A percentile compares a stretch with the other conserved stretches of the same genome.
Conservation (phyloP, 2,888 invertebrate species). For the Drosophila quasianomalipes region DNA sequence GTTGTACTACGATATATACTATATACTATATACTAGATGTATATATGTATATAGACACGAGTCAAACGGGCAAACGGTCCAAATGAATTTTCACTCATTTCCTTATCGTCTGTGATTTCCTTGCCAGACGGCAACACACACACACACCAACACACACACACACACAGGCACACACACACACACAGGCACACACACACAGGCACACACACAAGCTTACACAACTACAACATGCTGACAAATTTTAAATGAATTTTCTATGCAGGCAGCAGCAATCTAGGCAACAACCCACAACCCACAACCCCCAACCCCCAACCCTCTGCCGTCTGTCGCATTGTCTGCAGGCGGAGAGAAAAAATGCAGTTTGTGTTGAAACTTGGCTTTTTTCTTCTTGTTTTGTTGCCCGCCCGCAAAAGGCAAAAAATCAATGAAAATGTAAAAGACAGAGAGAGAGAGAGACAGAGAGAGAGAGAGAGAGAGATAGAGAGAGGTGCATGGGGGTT, state of each 20-base stretch:
- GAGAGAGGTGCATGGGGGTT: conserved; percentile 58
- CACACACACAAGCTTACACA: conserved; percentile 13
- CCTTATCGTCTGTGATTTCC: conserved; percentile 84
- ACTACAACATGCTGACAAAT: conserved; percentile 62
- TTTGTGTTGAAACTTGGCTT: conserved; percentile 66
- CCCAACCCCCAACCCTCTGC: conserved; percentile 3
- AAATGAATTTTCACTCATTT: conserved; percentile 83
- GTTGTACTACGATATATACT: conserved; percentile 16
- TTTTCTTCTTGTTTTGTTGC: conserved; percentile 34
- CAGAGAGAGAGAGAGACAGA: background rate
- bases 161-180: background rate
- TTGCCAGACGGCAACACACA: conserved; percentile 69
- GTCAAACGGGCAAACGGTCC: conserved; percentile 33
- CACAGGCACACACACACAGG: conserved; percentile 2
- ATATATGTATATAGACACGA: background rate
- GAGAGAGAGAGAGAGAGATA: background rate
- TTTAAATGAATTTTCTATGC: conserved; percentile 81
- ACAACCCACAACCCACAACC: conserved; percentile 3
- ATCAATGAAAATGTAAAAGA: conserved; percentile 70
- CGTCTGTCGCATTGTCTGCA: conserved; percentile 74
- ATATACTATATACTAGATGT: conserved; percentile 17
- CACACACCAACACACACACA: conserved; percentile 11
- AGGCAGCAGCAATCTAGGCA: conserved; percentile 59
- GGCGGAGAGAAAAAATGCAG: conserved; percentile 71
- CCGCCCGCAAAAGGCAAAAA: conserved; percentile 56